A percentile compares a stretch with the other conserved stretches of the same genome.
phyloP scores from a whole-genome alignment of 2,797 vertebrate species.

The Clarias pachynema region DNA sequence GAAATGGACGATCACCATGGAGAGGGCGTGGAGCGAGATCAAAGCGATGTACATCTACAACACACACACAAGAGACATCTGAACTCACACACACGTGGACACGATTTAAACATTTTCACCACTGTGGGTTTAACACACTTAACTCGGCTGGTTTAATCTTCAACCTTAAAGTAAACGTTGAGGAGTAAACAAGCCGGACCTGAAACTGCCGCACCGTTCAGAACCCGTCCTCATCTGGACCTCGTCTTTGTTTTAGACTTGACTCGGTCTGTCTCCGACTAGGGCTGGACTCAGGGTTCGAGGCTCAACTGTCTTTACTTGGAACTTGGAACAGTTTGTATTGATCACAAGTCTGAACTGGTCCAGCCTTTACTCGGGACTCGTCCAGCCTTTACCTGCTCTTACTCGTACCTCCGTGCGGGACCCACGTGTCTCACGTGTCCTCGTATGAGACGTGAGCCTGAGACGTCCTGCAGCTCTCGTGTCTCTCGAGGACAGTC shows the following conservation, averaged over 20 bases:
- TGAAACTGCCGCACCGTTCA: no score
- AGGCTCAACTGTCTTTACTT: not conserved
- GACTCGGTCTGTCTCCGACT: no score
- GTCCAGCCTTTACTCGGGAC: no score
- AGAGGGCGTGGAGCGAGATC: conserved; percentile 91
- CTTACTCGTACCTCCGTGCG: not conserved
- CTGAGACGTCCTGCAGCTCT: not conserved
- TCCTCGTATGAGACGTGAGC: not conserved
- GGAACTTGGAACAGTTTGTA: no score
- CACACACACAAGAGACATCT: not conserved
- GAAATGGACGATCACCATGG: conserved; percentile 95
- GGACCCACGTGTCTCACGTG: no score
- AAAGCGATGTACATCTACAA: conserved; percentile 98
- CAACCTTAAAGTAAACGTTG: not conserved
- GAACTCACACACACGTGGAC: no score
- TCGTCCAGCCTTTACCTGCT: not conserved
- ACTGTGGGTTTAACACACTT: not conserved
- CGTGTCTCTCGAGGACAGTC: not conserved
- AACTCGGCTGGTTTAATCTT: no score
- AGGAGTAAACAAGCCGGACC: no score
- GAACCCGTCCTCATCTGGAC: not conserved
- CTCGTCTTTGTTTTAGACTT: not conserved
- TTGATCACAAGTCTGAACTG: no score
- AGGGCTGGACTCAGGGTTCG: not conserved
- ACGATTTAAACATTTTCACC: not conserved